Evolutionary conservation across 2,113 vertebrate genomes (phyloP).

Genomic region (Scopus umbretta): DNA sequence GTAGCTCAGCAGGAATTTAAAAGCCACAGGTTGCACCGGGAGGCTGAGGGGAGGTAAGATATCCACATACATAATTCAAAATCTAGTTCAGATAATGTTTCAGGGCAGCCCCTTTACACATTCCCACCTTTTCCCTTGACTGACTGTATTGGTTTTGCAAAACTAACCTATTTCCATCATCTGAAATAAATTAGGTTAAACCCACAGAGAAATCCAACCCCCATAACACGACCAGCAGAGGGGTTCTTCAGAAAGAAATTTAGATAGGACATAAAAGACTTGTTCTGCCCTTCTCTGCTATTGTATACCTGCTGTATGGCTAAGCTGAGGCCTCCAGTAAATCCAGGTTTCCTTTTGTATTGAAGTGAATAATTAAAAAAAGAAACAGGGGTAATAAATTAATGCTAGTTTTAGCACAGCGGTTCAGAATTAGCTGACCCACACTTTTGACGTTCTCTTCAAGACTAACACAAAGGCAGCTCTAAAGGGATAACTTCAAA

Average conservation of each 20-base stretch:
- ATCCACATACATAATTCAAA: neutral
- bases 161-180: constrained; percentile 12
- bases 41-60: neutral
- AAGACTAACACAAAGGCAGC: neutral
- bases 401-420: neutral
- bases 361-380: neutral
- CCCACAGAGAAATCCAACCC: neutral
- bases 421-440: neutral
- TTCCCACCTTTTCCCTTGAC: neutral
- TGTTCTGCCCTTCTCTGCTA: neutral
- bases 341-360: neutral
- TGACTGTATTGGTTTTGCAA: neutral
- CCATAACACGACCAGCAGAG: neutral
- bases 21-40: neutral
- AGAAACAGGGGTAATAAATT: neutral
- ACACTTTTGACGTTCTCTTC: neutral
- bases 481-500: neutral
- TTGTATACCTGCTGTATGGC: neutral
- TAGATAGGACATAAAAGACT: neutral
- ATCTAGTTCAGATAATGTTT: constrained; percentile 2
- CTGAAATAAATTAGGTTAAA: constrained; percentile 32
- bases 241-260: neutral
- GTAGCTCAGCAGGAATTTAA: neutral
- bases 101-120: neutral
- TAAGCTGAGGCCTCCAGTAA: neutral